Base-by-base conservation (phyloP, 1,140 invertebrate genomes). In the Planococcus citri region DNA sequence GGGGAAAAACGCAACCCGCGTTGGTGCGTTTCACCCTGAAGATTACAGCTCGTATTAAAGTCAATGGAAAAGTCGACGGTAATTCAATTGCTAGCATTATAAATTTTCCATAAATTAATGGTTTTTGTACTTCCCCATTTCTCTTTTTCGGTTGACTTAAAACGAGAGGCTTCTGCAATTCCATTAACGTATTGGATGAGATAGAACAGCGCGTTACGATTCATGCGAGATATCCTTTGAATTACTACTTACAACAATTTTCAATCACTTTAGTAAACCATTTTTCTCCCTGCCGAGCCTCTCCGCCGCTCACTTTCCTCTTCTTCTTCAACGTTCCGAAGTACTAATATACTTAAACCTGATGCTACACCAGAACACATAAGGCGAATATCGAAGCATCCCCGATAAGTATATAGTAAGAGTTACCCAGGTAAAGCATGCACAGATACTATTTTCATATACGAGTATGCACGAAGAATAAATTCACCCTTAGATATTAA, bases 91-190 rank as follows among this genome's bases (percentile, higher is more conserved):
- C 41, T 4, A 51, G 41, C 41, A 51, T 51, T 51, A 51, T 51
- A 51, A 51, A 51, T 51, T 51, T 51, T 51, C 41, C 41, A 51
- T 51, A 51, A 51, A 51, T 51, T 51, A 51, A 51, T 51, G 41
- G 41, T 51, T 51, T 51, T 51, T 51, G 41, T 51, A 51, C 17
- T 51, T 51, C 41, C 41, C 41, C 41, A 51, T 51, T 51, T 51
- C 41, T 51, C 41, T 51, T 51, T 51, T 51, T 51, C 41, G 41
- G 41, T 51, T 51, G 41, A 51, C 41, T 51, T 51, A 51, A 51
- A 51, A 51, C 41, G 41, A 51, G 41, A 51, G 41, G 12, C 41
- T 51, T 51, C 41, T 20, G 41, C 41, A 51, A 51, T 51, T 51
- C 41, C 41, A 51, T 51, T 51, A 51, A 51, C 41, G 41, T 51